Percentiles rank a stretch among this genome's conserved stretches.
These are phyloP conservation scores for Teleopsis dalmanni DNA, from an alignment of 1,140 invertebrate species.

Conservation along the genomic window DNA sequence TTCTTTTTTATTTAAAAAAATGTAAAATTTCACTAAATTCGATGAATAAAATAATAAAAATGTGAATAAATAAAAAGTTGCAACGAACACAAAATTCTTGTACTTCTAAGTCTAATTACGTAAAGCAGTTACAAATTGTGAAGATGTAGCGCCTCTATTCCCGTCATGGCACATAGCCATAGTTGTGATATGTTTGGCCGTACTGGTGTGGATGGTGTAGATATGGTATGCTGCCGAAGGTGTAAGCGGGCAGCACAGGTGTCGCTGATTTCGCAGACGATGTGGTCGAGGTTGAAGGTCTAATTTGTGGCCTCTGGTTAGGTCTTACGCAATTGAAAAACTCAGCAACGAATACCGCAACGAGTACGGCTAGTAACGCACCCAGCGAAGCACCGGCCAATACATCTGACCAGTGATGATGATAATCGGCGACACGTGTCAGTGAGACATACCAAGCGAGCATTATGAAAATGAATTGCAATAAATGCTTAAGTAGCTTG, in stretches of 20 bases:
- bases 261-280: conserved; percentile 5
- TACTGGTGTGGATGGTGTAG: conserved; percentile 28
- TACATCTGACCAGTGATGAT: conserved; percentile 81
- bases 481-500: conserved; percentile 64
- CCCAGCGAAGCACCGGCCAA: conserved; percentile 51
- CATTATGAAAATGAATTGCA: conserved; percentile 66
- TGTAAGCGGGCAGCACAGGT: conserved; percentile 32
- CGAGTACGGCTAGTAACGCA: conserved; percentile 48
- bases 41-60: too few relatives aligned
- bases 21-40: too few relatives aligned
- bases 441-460: conserved; percentile 74
- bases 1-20: too few relatives aligned
- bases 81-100: too few relatives aligned
- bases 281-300: neutral
- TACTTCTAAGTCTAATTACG: too few relatives aligned
- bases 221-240: conserved; percentile 36
- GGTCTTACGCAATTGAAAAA: conserved; percentile 23
- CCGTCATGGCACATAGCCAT: conserved; percentile 35
- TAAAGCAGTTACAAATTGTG: too few relatives aligned
- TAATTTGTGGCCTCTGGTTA: neutral
- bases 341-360: conserved; percentile 39
- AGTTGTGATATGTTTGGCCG: conserved; percentile 36
- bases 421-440: conserved; percentile 85
- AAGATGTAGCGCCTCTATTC: neutral
- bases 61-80: too few relatives aligned